Base-by-base conservation (phyloP, 1,140 invertebrate species). In the Prorops nasuta region DNA sequence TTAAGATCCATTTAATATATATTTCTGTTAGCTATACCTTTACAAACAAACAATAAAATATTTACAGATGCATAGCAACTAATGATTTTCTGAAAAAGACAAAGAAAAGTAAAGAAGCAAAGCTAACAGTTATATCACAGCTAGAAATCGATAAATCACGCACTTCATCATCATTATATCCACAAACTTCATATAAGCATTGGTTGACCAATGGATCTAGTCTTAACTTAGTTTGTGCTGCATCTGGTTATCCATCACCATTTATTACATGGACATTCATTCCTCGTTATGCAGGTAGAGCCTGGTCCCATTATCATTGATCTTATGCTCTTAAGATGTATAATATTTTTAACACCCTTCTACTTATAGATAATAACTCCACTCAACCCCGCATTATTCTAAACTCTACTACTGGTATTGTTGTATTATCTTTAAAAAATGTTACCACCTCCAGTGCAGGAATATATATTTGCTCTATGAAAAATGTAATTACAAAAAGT, bases 391-490 rank as follows among this genome's bases (percentile, higher is more conserved):
- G 60, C 56, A 58, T 69, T 63, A 54, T 73, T 49, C 45, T 64
- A 39, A 74, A 76, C 68, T 76, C 72, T 10, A 73, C 63, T 39
- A 64, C 44, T 36, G 72, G 74, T 40, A 67, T 77, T 54, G 60
- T 53, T 51, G 51, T 77, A 49, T 61, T 85, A 19, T 56, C 68
- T 41, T 72, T 85, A 44, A 60, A 66, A 47, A 72, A 74, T 38
- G 67, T 82, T 24, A 71, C 58, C 18, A 49, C 63, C 35, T 66
- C 60, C 4, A 75, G 85, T 54, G 69, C 76, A 32, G 85, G 84
- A n/a, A 58, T 75, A 43, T 87, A 86, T 66, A 72, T 76, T 20
- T 87, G 85, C 64, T 75, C 80, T 35, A 73, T 78, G 12, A 69
- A 67, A 45, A 73, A 66, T 52, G 46, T 46, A 2, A 44, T 61